Evolutionary conservation across 2,888 invertebrate species (phyloP), one percentile per base, ranked within the genome.

Genomic region (Pollenia amentaria): DNA sequence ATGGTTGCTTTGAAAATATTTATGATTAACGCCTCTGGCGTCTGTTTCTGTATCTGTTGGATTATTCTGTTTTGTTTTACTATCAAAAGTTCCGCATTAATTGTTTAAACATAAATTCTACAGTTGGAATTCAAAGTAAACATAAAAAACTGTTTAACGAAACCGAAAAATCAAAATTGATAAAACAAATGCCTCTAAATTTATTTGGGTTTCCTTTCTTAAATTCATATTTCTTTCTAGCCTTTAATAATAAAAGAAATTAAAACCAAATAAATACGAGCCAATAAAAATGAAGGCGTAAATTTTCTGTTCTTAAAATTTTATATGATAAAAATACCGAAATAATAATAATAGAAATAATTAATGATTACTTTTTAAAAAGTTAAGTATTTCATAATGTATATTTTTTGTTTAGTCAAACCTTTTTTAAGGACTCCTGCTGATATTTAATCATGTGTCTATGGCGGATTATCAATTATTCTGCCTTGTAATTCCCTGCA

Each of bases 381-480:
- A 53, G 42, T 80, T 42, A 67, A 67, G 9, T 16, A 48, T 53
- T 18, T 46, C 46, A 44, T 38, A 57, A 62, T 62, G 18, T 38
- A 42, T 21, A 40, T 48, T n/a, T 62, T 38, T 46, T 12, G 3
- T 51, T 42, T 51, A 7, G 21, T 16, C 18, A n/a, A 57, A 60
- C 1, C 16, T 53, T 16, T 40, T 48, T 67, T 38, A 57, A 53
- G 18, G 79, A 80, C 70, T 80, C 83, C 86, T 76, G 86, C 83
- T 84, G 86, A 11, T 84, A 18, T 86, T 79, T 75, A 64, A 69
- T 78, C 60, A 67, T 81, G 81, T 82, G 77, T 64, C 75, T 85
- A 79, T 83, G 65, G 83, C 70, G 76, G 86, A 87, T 87, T 87
- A 87, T n/a, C 60, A 65, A 87, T 83, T 80, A 87, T 84, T 80